Percentiles rank a stretch among this genome's conserved stretches.
phyloP scores from a whole-genome alignment of 2,888 invertebrate species.

The Cerastoderma edule region DNA sequence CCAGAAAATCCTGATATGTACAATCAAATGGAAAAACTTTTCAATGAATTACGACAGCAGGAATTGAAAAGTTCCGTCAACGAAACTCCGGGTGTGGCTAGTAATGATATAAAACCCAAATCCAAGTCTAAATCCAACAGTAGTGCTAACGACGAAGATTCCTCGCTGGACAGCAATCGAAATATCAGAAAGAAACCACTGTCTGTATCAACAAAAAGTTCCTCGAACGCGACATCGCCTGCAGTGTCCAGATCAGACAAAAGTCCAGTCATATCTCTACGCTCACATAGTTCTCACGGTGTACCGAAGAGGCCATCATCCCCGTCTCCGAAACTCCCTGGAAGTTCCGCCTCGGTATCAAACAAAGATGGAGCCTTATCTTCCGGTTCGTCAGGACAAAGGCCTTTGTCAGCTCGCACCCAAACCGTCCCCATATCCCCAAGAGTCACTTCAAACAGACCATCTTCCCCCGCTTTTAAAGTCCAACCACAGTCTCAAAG shows the following conservation, averaged over 20 bases:
- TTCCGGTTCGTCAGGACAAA: constrained; percentile 31
- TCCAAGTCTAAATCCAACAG: constrained; percentile 59
- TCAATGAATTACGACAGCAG: constrained; percentile 77
- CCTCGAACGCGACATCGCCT: constrained; percentile 57
- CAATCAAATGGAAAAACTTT: constrained; percentile 80
- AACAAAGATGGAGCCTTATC: constrained; percentile 27
- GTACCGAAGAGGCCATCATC: background rate
- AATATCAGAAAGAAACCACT: constrained; percentile 57
- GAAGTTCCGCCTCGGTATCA: background rate
- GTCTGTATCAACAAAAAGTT: constrained; percentile 50
- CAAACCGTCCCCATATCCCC: constrained; percentile 38
- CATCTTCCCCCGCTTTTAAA: constrained; percentile 31
- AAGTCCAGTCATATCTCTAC: background rate
- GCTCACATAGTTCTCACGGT: background rate
- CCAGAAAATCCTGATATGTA: constrained; percentile 79
- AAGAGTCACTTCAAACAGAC: constrained; percentile 16
- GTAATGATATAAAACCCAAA: constrained; percentile 32
- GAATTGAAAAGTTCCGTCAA: constrained; percentile 75
- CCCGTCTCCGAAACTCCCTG: constrained; percentile 1
- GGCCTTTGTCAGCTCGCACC: constrained; percentile 44
- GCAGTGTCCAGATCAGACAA: constrained; percentile 38
- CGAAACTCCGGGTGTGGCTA: constrained; percentile 68
- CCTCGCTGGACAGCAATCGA: constrained; percentile 63
- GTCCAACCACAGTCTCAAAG: background rate
- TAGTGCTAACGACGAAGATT: constrained; percentile 56